Evolutionary conservation across 2,888 invertebrate species (phyloP).

Genomic region (Spodoptera littoralis): DNA sequence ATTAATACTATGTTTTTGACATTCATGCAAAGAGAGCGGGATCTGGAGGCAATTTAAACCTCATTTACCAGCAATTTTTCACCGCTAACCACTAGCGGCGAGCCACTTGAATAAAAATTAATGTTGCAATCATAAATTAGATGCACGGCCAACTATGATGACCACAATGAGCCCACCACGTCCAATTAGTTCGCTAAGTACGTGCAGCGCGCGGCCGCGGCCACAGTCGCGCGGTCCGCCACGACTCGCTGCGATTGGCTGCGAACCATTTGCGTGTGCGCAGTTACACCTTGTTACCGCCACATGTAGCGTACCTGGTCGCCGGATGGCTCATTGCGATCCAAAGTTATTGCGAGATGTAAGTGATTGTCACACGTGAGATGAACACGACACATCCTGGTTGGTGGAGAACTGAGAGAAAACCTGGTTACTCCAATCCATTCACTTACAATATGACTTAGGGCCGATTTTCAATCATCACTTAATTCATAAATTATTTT

Average conservation of each 20-base stretch:
- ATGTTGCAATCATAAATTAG: conserved; percentile 48
- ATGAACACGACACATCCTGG: too few species aligned
- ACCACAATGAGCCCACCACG: conserved; percentile 56
- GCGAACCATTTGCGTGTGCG: conserved; percentile 64
- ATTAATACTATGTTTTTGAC: too few species aligned
- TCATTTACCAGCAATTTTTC: conserved; percentile 5
- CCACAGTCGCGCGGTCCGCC: conserved; percentile 38
- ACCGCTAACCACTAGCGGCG: neutral
- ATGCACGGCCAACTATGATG: conserved; percentile 50
- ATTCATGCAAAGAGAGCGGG: too few species aligned
- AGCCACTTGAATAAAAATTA: conserved; percentile 41
- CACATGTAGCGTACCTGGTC: conserved; percentile 67
- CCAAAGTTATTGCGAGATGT: conserved; percentile 52
- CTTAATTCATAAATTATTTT: too few species aligned
- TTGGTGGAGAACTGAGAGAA: too few species aligned
- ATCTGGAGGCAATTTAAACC: too few species aligned
- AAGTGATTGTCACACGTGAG: conserved; percentile 24
- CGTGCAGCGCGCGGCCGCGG: conserved; percentile 45
- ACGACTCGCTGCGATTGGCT: conserved; percentile 60
- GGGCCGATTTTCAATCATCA: too few species aligned
- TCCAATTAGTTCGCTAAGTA: conserved; percentile 61
- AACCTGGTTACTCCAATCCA: too few species aligned
- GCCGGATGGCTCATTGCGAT: conserved; percentile 54
- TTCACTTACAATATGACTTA: too few species aligned
- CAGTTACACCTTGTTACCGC: conserved; percentile 73